These are phyloP conservation scores for Ornithoptera priamus DNA, from an alignment of 2,888 invertebrate genomes.

Conservation along the genomic window DNA sequence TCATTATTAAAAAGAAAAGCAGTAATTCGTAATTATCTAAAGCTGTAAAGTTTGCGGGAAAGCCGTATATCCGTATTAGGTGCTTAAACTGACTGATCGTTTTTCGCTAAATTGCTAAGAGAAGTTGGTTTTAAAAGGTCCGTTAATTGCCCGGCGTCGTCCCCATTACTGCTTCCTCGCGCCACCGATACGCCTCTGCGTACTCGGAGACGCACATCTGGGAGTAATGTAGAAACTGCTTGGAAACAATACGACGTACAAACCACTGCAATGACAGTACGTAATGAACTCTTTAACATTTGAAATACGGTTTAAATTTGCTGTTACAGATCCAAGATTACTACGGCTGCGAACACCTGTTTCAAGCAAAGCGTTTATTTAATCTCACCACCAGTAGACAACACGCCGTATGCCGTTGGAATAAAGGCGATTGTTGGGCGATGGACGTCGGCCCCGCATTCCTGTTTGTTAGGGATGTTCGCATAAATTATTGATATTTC, in stretches of 20 bases:
- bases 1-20: neutral
- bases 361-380: slow-evolving; percentile 70
- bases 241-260: slow-evolving; percentile 43
- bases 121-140: slow-evolving; percentile 46
- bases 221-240: slow-evolving; percentile 62
- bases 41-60: slow-evolving; percentile 7
- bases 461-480: slow-evolving; percentile 75
- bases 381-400: slow-evolving; percentile 36
- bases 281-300: slow-evolving; percentile 33
- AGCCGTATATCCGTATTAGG: slow-evolving; percentile 1
- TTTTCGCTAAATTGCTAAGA: slow-evolving; percentile 30
- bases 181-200: slow-evolving; percentile 67
- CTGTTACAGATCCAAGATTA: slow-evolving; percentile 37
- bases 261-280: slow-evolving; percentile 2
- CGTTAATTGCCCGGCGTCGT: slow-evolving; percentile 67
- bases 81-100: slow-evolving; percentile 14
- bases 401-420: slow-evolving; percentile 5
- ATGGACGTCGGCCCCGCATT: slow-evolving; percentile 52
- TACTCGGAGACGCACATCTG: slow-evolving; percentile 74
- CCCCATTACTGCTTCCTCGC: slow-evolving; percentile 61
- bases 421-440: slow-evolving; percentile 42
- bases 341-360: slow-evolving; percentile 74
- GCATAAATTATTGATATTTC: slow-evolving; percentile 79
- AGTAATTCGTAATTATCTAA: neutral
- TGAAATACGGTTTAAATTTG: slow-evolving; percentile 33